Base-by-base conservation (phyloP, 2,888 invertebrate species). In the Orthosia incerta region DNA sequence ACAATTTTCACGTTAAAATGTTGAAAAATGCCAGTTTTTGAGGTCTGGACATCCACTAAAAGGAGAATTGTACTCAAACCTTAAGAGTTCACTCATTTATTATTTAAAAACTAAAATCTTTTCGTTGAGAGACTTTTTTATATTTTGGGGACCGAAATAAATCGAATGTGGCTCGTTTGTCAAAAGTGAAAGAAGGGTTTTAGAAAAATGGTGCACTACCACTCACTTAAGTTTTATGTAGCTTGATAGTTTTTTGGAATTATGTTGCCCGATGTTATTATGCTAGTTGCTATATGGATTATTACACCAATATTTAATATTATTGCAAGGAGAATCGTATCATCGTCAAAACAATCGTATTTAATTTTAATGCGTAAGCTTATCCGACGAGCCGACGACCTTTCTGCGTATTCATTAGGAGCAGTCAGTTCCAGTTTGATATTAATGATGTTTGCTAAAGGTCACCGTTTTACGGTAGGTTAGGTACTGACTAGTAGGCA, bases 131-230 rank as follows among this genome's bases (percentile, higher is more conserved):
- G n/a, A 55, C 61, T 69, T 74, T 74, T 75, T 76, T 62, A 69
- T 71, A 76, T 76, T 60, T 71, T 55, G 50, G 65, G 53, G 55
- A 71, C 51, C 26, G 65, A 80, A 71, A 61, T 71, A 80, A 71
- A 76, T 80, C 64, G 64, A 79, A 79, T 67, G 60, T 61, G 50
- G 23, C 46, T 68, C 71, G 63, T 75, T 80, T 80, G 61, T 80
- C 80, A 80, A 23, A 75, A 56, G 26, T 57, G 51, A 57, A 46
- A 45, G 64, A 75, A 79, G 50, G 64, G 71, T 70, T 80, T 75
- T 15, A 60, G 70, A 80, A 75, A 80, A 80, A 75, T 74, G 74
- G 74, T 65, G 64, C 55, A 26, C 56, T 53, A 31, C 59, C 66
- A 60, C 48, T 39, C 46, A 13, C 53, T 65, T 62, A 53, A 69